These are phyloP conservation scores for Taphrorychus bicolor DNA, from an alignment of 2,888 invertebrate species.

Conservation along the genomic window DNA sequence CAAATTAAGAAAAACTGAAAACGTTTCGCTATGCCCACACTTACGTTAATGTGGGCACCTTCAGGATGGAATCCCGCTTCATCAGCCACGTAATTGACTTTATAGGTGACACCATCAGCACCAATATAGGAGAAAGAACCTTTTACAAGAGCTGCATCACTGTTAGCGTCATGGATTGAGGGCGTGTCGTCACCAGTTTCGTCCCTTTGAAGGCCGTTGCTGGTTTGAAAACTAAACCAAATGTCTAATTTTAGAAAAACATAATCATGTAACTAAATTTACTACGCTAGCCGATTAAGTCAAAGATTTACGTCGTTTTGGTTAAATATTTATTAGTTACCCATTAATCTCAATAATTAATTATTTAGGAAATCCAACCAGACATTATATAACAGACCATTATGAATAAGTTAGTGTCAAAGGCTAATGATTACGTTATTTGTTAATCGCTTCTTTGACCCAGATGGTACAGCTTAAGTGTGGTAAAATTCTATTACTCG, in stretches of 20 bases:
- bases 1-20: neutral
- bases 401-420: neutral
- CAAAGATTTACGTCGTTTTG: neutral
- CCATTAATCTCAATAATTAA: neutral
- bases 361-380: neutral
- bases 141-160: slow-evolving; percentile 57
- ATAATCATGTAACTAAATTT: neutral
- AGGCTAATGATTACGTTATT: neutral
- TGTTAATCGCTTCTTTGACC: neutral
- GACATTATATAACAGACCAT: neutral
- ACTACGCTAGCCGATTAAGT: too few species aligned
- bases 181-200: slow-evolving; percentile 69
- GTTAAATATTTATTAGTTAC: neutral
- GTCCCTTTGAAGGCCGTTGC: slow-evolving; percentile 68
- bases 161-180: slow-evolving; percentile 52
- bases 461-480: too few species aligned
- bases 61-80: slow-evolving; percentile 67
- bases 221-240: slow-evolving; percentile 65
- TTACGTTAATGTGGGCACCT: slow-evolving; percentile 58
- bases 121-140: slow-evolving; percentile 69
- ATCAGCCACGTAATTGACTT: slow-evolving; percentile 68
- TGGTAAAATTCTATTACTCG: too few species aligned
- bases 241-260: neutral
- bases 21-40: neutral
- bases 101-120: slow-evolving; percentile 69